Evolutionary conservation across 2,888 invertebrate genomes (phyloP).

Genomic region (Empis stercorea): DNA sequence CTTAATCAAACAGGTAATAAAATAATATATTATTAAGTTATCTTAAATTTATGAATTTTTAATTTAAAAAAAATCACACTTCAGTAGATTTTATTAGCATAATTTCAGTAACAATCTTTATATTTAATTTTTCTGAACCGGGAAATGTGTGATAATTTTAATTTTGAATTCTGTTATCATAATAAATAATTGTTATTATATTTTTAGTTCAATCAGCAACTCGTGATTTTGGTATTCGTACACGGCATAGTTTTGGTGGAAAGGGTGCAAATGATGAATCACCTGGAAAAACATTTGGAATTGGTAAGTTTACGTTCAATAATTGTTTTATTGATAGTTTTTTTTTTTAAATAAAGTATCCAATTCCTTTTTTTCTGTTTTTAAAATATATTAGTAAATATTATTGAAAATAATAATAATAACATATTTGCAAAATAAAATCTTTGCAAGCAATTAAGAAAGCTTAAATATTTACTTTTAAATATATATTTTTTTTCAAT

Average conservation of each 20-base stretch:
- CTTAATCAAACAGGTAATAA: constrained; percentile 25
- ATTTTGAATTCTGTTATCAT: no score
- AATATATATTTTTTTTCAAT: no score
- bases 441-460: no score
- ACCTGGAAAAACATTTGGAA: constrained; percentile 63
- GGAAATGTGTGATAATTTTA: no score
- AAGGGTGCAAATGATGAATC: constrained; percentile 43
- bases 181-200: no score
- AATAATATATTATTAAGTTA: no score
- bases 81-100: no score
- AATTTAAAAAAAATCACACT: no score
- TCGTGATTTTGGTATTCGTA: constrained; percentile 27
- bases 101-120: no score
- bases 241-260: constrained; percentile 46
- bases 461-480: no score
- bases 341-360: not conserved
- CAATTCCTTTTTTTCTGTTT: constrained; percentile 8
- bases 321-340: constrained; percentile 6
- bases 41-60: no score
- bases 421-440: not conserved
- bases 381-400: not conserved
- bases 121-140: no score
- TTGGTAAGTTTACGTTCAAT: constrained; percentile 48
- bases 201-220: constrained; percentile 13
- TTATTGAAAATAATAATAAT: not conserved